phyloP scores from a whole-genome alignment of 2,797 vertebrate species.

The Melanotaenia nigrans region DNA sequence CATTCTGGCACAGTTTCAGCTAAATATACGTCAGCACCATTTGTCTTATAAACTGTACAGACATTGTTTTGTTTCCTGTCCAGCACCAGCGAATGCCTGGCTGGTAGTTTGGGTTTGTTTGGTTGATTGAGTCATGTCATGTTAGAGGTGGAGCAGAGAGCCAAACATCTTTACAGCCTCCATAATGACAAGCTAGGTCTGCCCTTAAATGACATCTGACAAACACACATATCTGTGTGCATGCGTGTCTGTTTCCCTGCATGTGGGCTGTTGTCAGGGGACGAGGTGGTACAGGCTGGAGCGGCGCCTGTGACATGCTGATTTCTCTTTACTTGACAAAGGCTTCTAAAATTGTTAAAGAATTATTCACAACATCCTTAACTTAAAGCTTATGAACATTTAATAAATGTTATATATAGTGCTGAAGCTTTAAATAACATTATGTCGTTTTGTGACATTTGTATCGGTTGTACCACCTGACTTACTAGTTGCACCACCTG shows the following conservation, averaged over 20 bases:
- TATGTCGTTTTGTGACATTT: too few relatives aligned
- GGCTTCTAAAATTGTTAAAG: too few relatives aligned
- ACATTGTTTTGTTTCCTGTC: constrained; percentile 1
- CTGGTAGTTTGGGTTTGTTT: constrained; percentile 52
- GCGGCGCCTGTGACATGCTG: too few relatives aligned
- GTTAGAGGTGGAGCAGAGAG: constrained; percentile 53
- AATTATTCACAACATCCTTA: too few relatives aligned
- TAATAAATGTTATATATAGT: too few relatives aligned
- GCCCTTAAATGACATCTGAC: constrained; percentile 63
- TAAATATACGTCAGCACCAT: constrained; percentile 33
- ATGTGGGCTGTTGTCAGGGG: too few relatives aligned
- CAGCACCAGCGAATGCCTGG: constrained; percentile 23
- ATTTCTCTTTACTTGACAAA: too few relatives aligned
- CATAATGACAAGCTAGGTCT: constrained; percentile 63
- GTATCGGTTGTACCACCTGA: too few relatives aligned
- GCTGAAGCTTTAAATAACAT: too few relatives aligned
- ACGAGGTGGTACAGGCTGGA: too few relatives aligned
- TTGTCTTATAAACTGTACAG: constrained; percentile 38
- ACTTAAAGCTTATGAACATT: too few relatives aligned
- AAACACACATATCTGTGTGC: constrained; percentile 15
- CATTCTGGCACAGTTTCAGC: neutral
- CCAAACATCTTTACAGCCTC: constrained; percentile 54
- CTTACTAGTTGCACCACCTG: too few relatives aligned
- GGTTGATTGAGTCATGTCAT: constrained; percentile 60
- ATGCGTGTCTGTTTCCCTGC: neutral